These are phyloP conservation scores for Harpagoxenus sublaevis DNA, from an alignment of 2,888 invertebrate genomes.

Conservation along the genomic window DNA sequence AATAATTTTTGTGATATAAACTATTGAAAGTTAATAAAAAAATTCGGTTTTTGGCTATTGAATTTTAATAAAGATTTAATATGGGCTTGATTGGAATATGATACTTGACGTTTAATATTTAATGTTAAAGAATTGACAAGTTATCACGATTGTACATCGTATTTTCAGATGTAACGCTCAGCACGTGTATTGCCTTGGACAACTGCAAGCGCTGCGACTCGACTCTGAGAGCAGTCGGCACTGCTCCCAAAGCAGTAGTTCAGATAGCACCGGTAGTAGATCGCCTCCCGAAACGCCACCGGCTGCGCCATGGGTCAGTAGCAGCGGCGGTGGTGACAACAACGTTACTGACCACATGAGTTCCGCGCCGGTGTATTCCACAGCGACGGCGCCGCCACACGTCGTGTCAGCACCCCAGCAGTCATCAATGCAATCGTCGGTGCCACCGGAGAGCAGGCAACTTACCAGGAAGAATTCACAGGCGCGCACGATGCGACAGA, in stretches of 20 bases:
- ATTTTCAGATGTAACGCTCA: conserved; percentile 81
- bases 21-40: background rate
- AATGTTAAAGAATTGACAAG: background rate
- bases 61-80: background rate
- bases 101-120: background rate
- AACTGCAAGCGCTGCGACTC: conserved; percentile 87
- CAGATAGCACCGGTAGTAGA: conserved; percentile 87
- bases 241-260: conserved; percentile 87
- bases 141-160: background rate
- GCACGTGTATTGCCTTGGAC: conserved; percentile 85
- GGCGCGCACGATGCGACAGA: conserved; percentile 82
- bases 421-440: conserved; percentile 73
- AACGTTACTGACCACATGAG: conserved; percentile 74
- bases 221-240: conserved; percentile 87
- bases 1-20: conserved; percentile 3
- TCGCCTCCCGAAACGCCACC: conserved; percentile 89
- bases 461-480: conserved; percentile 80
- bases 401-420: conserved; percentile 80
- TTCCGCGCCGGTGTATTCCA: conserved; percentile 83
- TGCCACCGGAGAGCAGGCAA: conserved; percentile 78
- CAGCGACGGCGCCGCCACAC: conserved; percentile 82
- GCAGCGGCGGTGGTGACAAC: conserved; percentile 66
- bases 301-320: conserved; percentile 86
- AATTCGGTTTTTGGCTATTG: background rate
- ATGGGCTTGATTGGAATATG: background rate